Base-by-base conservation (phyloP, 2,113 vertebrate species). In the Smithornis capensis region DNA sequence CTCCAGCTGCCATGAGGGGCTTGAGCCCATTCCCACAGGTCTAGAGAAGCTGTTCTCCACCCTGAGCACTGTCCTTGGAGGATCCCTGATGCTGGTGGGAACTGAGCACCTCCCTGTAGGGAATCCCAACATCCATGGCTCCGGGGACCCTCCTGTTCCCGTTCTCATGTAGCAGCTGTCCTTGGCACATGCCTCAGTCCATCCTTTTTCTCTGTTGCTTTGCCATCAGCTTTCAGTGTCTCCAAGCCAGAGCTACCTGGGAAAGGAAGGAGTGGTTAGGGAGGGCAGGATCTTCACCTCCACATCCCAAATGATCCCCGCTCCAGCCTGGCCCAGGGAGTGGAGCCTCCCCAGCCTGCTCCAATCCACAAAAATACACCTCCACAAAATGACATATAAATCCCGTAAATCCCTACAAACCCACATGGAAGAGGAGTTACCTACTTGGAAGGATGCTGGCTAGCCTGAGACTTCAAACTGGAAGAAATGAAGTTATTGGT, bases 391-490 rank as follows among this genome's bases (percentile, higher is more conserved):
- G 1, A 14, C 33, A 3, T 0, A 11, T 2, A 42, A 19, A 49
- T 4, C 24, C 67, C 8, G 35, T 1, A 3, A 28, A 40, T 12
- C 12, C 24, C 18, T 2, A 9, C 0, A 47, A 74, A 64, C 8
- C 8, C 40, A 15, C 3, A 24, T 3, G 8, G 7, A 31, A 64
- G n/a, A 76, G 11, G 28, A 45, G 31, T 83, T 42, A 92, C 96
- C 75, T 97, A 93, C 92, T 96, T 91, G 75, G 83, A 87, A 82
- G 83, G 60, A 25, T 84, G 68, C 97, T 96, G 98, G 96, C 71
- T 93, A 83, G 97, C 95, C 96, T 98, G 87, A 59, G 96, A 95
- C 70, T 96, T 94, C 33, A 96, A 97, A 97, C 98, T 98, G 98
- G 49, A 98, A 98, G 97, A 98, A 97, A 98, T 89, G 94, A 97